phyloP scores from a whole-genome alignment of 23 tunicate species.

The Pegea sp. region DNA sequence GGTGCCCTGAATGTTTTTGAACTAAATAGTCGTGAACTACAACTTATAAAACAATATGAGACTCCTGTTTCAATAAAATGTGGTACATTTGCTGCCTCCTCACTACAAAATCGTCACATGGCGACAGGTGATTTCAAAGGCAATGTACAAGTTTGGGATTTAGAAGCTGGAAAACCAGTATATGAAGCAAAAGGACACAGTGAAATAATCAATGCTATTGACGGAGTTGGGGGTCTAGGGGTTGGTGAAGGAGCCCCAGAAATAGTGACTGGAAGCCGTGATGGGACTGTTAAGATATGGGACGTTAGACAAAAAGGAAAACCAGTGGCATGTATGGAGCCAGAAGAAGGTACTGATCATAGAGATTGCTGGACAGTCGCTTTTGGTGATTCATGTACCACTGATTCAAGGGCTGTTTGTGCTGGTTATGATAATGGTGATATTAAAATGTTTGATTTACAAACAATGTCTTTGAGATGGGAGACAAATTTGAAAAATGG shows the following conservation, averaged over 20 bases:
- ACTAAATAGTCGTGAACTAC: conserved; percentile 34
- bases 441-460: conserved; percentile 81
- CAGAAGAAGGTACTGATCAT: conserved; percentile 69
- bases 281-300: conserved; percentile 94
- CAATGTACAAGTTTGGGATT: conserved; percentile 62
- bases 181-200: conserved; percentile 38
- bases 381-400: conserved; percentile 74
- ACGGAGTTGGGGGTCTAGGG: conserved; percentile 94
- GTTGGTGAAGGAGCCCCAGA: conserved; percentile 98
- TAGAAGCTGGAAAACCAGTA: conserved; percentile 41
- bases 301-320: conserved; percentile 76
- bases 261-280: conserved; percentile 83
- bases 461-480: conserved; percentile 77
- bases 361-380: conserved; percentile 98
- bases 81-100: conserved; percentile 87
- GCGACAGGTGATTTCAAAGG: conserved; percentile 97
- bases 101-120: conserved; percentile 54
- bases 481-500: conserved; percentile 90
- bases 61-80: conserved; percentile 63
- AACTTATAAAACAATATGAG: conserved; percentile 26
- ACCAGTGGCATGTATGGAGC: conserved; percentile 91
- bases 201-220: conserved; percentile 79
- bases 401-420: conserved; percentile 74
- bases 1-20: conserved; percentile 47
- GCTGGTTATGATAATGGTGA: conserved; percentile 99